These are phyloP conservation scores for Oryctolagus cuniculus DNA, from an alignment of 2,113 vertebrate species.

Conservation along the genomic window DNA sequence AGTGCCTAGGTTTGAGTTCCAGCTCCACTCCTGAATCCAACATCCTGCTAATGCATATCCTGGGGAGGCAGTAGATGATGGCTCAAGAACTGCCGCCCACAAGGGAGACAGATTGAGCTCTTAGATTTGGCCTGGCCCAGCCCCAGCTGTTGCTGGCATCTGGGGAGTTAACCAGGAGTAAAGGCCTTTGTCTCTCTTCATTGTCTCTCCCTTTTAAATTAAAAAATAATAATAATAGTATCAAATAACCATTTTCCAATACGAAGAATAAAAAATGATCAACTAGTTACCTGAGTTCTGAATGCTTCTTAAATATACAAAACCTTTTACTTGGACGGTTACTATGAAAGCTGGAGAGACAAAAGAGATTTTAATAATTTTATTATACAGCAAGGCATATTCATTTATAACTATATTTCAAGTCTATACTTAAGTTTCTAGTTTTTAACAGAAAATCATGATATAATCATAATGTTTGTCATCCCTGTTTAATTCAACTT, in stretches of 20 bases:
- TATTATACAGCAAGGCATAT: slow-evolving; percentile 32
- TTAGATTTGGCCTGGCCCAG: no score
- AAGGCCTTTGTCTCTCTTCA: no score
- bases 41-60: no score
- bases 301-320: slow-evolving; percentile 90
- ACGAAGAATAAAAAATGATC: slow-evolving; percentile 63
- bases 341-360: slow-evolving; percentile 93
- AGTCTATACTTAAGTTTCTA: slow-evolving; percentile 27
- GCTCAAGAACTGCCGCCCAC: no score
- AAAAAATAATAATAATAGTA: not conserved
- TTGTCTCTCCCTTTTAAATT: not conserved
- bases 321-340: slow-evolving; percentile 92
- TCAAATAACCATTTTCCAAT: not conserved
- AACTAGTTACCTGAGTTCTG: slow-evolving; percentile 88
- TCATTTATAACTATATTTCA: slow-evolving; percentile 56
- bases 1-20: no score
- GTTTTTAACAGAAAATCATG: slow-evolving; percentile 51
- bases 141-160: no score
- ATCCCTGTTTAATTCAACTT: slow-evolving; percentile 10
- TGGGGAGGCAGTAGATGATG: no score
- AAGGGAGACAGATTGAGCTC: no score
- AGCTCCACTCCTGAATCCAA: no score
- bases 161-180: no score
- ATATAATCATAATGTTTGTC: not conserved
- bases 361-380: slow-evolving; percentile 70